Evolutionary conservation across 1,140 invertebrate species (phyloP).

Genomic region (Dreissena polymorpha): DNA sequence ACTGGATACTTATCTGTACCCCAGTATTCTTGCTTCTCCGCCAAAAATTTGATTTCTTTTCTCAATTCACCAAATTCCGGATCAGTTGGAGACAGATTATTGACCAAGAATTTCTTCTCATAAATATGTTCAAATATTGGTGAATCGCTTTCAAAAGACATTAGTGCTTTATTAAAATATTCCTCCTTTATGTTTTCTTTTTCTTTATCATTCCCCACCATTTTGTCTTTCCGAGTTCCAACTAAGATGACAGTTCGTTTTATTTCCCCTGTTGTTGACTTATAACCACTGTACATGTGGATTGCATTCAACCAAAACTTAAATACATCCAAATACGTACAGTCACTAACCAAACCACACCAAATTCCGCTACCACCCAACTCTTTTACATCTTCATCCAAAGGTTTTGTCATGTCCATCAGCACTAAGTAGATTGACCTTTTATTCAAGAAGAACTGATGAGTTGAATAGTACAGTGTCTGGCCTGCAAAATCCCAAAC

Average conservation of each 20-base stretch:
- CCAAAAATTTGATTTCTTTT: slow-evolving; percentile 6
- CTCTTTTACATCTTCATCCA: slow-evolving; percentile 7
- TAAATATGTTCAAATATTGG: slow-evolving; percentile 4
- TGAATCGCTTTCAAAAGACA: slow-evolving; percentile 9
- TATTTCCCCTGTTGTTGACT: background rate
- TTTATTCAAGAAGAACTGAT: too few species aligned
- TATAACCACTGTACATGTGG: too few species aligned
- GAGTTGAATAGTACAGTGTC: too few species aligned
- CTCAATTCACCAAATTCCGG: background rate
- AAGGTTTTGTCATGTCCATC: slow-evolving; percentile 25
- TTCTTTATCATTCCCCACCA: slow-evolving; percentile 17
- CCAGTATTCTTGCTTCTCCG: slow-evolving; percentile 20
- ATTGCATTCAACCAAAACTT: slow-evolving; percentile 43
- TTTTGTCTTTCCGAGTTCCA: slow-evolving; percentile 31
- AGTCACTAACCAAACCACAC: slow-evolving; percentile 10
- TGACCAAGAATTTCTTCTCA: slow-evolving; percentile 22
- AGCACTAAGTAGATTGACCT: too few species aligned
- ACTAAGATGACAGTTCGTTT: slow-evolving; percentile 33
- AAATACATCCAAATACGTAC: slow-evolving; percentile 38
- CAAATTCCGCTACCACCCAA: slow-evolving; percentile 1
- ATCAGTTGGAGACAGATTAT: background rate
- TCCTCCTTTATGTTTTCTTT: slow-evolving; percentile 43
- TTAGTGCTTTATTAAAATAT: slow-evolving; percentile 30
- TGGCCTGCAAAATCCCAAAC: slow-evolving; percentile 47
- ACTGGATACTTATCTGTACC: slow-evolving; percentile 3